Percentiles rank a stretch among this genome's conserved stretches.
Evolutionary conservation across 1,140 invertebrate species (phyloP).

Genomic region (Ylistrum balloti): DNA sequence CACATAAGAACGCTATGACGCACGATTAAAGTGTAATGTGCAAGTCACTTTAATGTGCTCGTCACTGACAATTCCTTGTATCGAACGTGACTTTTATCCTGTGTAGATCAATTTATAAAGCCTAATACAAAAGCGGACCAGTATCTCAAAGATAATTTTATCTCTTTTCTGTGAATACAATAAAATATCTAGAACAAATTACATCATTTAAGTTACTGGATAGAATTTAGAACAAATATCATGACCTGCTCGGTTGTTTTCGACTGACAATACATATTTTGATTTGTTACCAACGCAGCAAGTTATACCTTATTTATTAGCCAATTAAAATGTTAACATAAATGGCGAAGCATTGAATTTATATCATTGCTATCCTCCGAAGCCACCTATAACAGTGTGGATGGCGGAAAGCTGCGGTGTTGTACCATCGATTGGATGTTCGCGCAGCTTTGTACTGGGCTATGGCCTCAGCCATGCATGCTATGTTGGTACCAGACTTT

Average conservation of each 20-base stretch:
- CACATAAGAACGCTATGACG: too few relatives aligned
- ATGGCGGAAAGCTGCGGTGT: neutral
- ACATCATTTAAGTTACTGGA: too few relatives aligned
- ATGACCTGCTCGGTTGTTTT: neutral
- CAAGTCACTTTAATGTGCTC: too few relatives aligned
- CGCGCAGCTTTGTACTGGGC: neutral
- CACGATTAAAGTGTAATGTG: too few relatives aligned
- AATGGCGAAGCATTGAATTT: neutral
- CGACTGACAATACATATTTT: neutral
- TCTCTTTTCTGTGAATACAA: too few relatives aligned
- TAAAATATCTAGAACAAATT: too few relatives aligned
- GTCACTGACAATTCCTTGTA: too few relatives aligned
- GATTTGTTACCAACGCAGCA: neutral
- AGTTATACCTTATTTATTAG: constrained; percentile 34
- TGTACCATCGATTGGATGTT: neutral
- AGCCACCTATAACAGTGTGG: neutral
- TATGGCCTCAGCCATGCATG: neutral
- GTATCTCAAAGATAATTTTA: too few relatives aligned
- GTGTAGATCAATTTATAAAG: too few relatives aligned
- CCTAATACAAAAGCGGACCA: too few relatives aligned
- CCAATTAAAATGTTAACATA: constrained; percentile 11
- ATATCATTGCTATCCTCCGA: neutral
- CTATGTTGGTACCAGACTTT: neutral
- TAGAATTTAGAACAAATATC: too few relatives aligned
- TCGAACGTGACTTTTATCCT: too few relatives aligned